Evolutionary conservation across 2,797 vertebrate species (phyloP).

Genomic region (Acanthornis magna): DNA sequence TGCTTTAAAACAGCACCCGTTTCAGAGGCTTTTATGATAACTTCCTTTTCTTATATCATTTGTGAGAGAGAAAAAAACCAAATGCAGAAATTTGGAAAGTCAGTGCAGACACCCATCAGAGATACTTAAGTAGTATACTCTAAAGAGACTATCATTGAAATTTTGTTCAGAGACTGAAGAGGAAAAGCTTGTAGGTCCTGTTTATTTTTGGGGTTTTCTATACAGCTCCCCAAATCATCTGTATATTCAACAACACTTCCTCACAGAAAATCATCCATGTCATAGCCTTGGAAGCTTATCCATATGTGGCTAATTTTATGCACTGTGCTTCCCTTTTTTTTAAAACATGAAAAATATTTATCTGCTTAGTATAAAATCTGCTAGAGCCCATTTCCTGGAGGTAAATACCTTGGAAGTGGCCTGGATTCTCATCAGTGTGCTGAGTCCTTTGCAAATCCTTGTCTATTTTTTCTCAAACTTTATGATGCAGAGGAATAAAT

Average conservation of each 20-base stretch:
- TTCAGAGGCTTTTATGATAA: not conserved
- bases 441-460: not conserved
- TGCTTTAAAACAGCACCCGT: not conserved
- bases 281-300: not conserved
- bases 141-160: not conserved
- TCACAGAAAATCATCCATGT: not conserved
- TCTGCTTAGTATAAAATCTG: not conserved
- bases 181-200: not conserved
- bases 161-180: not conserved
- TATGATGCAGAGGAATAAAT: not conserved
- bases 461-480: not conserved
- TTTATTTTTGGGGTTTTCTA: not conserved
- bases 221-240: not conserved
- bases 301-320: not conserved
- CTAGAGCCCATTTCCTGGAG: not conserved
- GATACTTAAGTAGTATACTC: not conserved
- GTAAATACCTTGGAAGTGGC: not conserved
- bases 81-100: not conserved
- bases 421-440: not conserved
- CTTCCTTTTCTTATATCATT: not conserved
- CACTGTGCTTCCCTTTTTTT: not conserved
- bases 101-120: not conserved
- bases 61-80: not conserved
- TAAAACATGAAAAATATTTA: constrained; percentile 6
- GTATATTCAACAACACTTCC: not conserved